These are phyloP conservation scores for Agonopterix heracliana DNA, from an alignment of 2,888 invertebrate species.

Conservation along the genomic window DNA sequence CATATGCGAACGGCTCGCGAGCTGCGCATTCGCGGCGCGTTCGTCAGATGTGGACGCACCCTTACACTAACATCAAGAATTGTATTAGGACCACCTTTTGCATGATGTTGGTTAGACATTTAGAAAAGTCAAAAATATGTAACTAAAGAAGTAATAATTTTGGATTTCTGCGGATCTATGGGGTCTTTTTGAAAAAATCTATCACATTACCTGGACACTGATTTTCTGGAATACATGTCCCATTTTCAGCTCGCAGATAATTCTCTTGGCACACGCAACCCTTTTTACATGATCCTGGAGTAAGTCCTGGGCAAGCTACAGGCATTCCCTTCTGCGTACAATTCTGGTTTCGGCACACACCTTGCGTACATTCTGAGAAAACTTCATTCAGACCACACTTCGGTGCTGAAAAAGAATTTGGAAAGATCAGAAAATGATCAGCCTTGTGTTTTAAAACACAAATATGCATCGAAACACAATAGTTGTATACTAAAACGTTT, in stretches of 20 bases:
- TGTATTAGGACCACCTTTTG: slow-evolving; percentile 24
- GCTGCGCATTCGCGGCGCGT: too few species aligned
- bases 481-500: too few species aligned
- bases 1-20: too few species aligned
- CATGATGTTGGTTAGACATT: background rate
- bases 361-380: slow-evolving; percentile 9
- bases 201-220: background rate
- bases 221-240: slow-evolving; percentile 17
- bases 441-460: too few species aligned
- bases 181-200: too few species aligned
- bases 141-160: too few species aligned
- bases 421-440: too few species aligned
- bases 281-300: slow-evolving; percentile 6
- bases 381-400: slow-evolving; percentile 5
- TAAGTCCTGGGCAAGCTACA: background rate
- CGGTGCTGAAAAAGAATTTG: too few species aligned
- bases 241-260: slow-evolving; percentile 14
- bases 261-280: slow-evolving; percentile 16
- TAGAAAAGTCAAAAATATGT: too few species aligned
- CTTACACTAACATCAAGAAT: slow-evolving; percentile 20
- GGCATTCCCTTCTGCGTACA: slow-evolving; percentile 6
- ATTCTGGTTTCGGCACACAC: slow-evolving; percentile 5
- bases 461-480: too few species aligned
- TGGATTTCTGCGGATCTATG: too few species aligned
- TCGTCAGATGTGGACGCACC: too few species aligned